These are phyloP conservation scores for Synanthedon myopaeformis DNA, from an alignment of 2,888 invertebrate species.

Conservation along the genomic window DNA sequence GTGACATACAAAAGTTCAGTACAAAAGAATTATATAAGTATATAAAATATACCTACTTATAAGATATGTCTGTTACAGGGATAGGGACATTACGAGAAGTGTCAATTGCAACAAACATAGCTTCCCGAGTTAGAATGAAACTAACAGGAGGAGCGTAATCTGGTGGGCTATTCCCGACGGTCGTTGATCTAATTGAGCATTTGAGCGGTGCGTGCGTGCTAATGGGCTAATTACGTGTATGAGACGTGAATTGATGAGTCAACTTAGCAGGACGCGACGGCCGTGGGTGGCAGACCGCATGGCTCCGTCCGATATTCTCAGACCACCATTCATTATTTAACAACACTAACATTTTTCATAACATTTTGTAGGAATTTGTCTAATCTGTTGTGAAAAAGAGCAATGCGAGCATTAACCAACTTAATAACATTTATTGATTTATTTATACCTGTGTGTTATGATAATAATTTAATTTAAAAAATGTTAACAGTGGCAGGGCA, in stretches of 20 bases:
- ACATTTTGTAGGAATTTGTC: not conserved
- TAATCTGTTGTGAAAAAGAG: not conserved
- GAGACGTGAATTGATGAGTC: constrained; percentile 62
- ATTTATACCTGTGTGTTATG: no score
- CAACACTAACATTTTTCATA: not conserved
- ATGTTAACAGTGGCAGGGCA: no score
- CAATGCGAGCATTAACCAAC: not conserved
- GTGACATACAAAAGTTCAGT: no score
- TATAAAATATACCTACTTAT: no score
- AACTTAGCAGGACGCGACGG: constrained; percentile 46
- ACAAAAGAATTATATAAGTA: no score
- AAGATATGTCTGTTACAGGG: not conserved
- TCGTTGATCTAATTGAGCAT: constrained; percentile 64
- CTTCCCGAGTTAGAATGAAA: constrained; percentile 38
- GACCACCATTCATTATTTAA: not conserved
- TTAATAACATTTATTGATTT: not conserved
- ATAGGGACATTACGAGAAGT: constrained; percentile 17
- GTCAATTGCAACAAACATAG: constrained; percentile 28
- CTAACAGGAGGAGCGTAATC: constrained; percentile 46
- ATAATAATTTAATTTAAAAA: no score
- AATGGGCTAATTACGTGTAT: constrained; percentile 65
- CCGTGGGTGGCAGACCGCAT: constrained; percentile 67
- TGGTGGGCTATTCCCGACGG: constrained; percentile 48
- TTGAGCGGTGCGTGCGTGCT: constrained; percentile 66
- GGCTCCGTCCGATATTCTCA: constrained; percentile 36